Evolutionary conservation across 2,113 vertebrate species (phyloP).

Genomic region (Odocoileus hemionus): DNA sequence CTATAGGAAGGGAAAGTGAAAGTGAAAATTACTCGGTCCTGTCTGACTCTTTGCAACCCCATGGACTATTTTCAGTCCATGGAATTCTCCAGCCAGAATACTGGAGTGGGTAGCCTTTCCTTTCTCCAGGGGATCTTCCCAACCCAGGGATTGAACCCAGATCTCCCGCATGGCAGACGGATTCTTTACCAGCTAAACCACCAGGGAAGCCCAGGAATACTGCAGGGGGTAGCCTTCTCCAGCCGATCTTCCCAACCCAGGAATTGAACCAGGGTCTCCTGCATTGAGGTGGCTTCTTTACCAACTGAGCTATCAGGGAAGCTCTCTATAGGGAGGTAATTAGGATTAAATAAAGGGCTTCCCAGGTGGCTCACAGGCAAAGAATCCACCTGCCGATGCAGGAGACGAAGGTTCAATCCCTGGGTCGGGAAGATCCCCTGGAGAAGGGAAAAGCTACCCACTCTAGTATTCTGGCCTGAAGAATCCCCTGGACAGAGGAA

Average conservation of each 20-base stretch:
- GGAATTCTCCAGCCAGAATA: not conserved
- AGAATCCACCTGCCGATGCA: not conserved
- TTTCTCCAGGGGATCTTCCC: not conserved
- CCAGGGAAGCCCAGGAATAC: not conserved
- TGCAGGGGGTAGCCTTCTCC: not conserved
- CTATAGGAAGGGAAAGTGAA: not conserved
- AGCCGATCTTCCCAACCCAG: not conserved
- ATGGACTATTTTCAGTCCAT: not conserved
- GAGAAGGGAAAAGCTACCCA: not conserved
- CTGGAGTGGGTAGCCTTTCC: not conserved
- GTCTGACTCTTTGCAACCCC: not conserved
- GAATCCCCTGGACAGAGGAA: not conserved
- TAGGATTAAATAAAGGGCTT: not conserved
- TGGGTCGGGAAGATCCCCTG: not conserved
- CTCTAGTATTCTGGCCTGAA: not conserved
- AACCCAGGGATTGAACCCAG: not conserved
- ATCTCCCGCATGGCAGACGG: accelerated
- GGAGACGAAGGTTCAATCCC: not conserved
- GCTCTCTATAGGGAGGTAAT: not conserved
- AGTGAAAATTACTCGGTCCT: accelerated
- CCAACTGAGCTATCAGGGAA: not conserved
- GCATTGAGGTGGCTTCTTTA: not conserved
- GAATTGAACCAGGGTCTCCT: not conserved
- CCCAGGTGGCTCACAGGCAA: not conserved
- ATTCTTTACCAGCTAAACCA: not conserved